Base-by-base conservation (phyloP, 2,888 invertebrate genomes). In the Philaethria dido region DNA sequence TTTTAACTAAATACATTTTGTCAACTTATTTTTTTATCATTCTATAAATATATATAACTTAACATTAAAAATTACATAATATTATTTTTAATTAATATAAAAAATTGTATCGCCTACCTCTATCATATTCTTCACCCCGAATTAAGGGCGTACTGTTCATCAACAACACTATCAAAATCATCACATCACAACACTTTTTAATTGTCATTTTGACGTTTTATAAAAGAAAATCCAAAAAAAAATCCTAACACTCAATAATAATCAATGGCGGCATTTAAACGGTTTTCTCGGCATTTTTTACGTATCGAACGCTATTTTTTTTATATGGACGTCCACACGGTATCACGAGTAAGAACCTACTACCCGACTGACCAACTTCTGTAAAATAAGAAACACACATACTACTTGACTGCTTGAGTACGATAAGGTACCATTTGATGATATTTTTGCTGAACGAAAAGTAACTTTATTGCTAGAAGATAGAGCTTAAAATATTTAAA, bases 331-430 rank as follows among this genome's bases (percentile, higher is more conserved):
- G 88, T 85, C 83, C 82, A 78, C 73, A 68, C 80, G 70, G 66
- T 77, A 77, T 78, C 78, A 80, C 84, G 75, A 77, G 75, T 69
- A 73, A 74, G 80, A 91, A 85, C 92, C 92, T 84, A 92, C 92
- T 92, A 89, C 85, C 92, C 89, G 86, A 92, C 82, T 92, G 92
- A 92, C 92, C 92, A 91, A 92, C 91, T 92, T 76, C 88, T 84
- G 88, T 91, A 86, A 92, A 92, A 91, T 91, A 92, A 91, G 92
- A 92, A 92, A 87, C 88, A 91, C 85, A 91, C 88, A 92, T 90
- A 90, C 89, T 88, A 88, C 88, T 72, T 68, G 69, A 55, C 18
- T 14, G 50, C 22, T 64, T 82, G 74, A 82, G 73, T 78, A 52
- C 48, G 80, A 84, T 62, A 87, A 75, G 73, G 88, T 85, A 71